phyloP scores from a whole-genome alignment of 2,113 vertebrate species.

The Peromyscus leucopus region DNA sequence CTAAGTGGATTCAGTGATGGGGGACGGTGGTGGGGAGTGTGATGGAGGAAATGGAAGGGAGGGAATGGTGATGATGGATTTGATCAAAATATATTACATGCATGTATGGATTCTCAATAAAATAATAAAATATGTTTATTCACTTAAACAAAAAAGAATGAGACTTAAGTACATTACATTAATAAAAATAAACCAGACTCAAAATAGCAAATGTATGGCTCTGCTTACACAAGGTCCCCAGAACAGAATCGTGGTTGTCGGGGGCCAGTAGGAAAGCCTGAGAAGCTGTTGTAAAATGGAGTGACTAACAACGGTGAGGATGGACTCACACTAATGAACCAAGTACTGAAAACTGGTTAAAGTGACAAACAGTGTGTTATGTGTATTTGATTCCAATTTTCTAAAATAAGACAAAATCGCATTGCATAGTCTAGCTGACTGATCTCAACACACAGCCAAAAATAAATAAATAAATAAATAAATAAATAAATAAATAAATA shows the following conservation, averaged over 20 bases:
- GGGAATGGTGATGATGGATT: no score
- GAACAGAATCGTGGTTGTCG: neutral
- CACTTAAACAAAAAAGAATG: neutral
- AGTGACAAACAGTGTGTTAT: neutral
- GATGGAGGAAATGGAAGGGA: neutral
- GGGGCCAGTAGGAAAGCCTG: neutral
- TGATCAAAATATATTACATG: neutral
- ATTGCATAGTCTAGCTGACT: neutral
- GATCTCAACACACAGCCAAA: no score
- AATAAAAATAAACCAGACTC: neutral
- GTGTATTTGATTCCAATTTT: neutral
- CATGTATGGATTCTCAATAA: neutral
- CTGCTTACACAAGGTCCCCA: neutral
- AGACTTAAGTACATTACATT: neutral
- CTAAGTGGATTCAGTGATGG: neutral
- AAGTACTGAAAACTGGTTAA: neutral
- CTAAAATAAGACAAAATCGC: neutral
- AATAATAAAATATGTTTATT: neutral
- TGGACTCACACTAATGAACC: neutral
- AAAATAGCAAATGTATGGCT: neutral
- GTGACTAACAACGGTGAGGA: neutral
- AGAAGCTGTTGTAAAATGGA: neutral
- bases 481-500: neutral
- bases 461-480: no score
- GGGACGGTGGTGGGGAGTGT: neutral